These are phyloP conservation scores for Fragum fragum DNA, from an alignment of 2,888 invertebrate species.

Conservation along the genomic window DNA sequence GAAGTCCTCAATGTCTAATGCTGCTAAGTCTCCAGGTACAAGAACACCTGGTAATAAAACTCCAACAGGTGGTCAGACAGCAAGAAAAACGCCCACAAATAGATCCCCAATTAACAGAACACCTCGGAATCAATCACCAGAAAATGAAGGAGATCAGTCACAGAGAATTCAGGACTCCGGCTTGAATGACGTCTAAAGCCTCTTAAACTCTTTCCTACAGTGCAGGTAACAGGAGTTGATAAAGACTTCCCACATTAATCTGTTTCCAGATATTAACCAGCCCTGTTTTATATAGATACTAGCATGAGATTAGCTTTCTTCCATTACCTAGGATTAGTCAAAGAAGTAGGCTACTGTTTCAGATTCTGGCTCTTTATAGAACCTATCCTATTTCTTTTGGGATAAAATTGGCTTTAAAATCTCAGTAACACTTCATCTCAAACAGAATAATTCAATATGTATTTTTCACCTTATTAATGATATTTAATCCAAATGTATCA, in stretches of 20 bases:
- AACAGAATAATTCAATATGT: too few species aligned
- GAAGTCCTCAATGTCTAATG: slow-evolving; percentile 20
- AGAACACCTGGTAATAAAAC: slow-evolving; percentile 45
- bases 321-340: neutral
- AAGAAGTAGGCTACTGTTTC: too few species aligned
- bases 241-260: slow-evolving; percentile 20
- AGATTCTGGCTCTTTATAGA: too few species aligned
- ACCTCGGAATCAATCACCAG: slow-evolving; percentile 35
- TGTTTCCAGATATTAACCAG: slow-evolving; percentile 6
- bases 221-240: neutral
- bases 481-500: too few species aligned
- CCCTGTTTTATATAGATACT: neutral
- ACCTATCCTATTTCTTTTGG: too few species aligned
- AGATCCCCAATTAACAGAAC: slow-evolving; percentile 22
- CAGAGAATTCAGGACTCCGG: slow-evolving; percentile 46
- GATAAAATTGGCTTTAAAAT: too few species aligned
- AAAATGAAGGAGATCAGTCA: slow-evolving; percentile 16
- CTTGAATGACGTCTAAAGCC: slow-evolving; percentile 50
- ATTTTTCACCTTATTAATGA: too few species aligned
- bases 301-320: slow-evolving; percentile 7
- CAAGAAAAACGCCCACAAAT: slow-evolving; percentile 14
- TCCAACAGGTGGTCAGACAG: slow-evolving; percentile 21
- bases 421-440: too few species aligned
- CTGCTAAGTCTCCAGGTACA: slow-evolving; percentile 35
- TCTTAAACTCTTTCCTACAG: neutral